A percentile compares a stretch with the other conserved stretches of the same genome.
Evolutionary conservation across 2,797 vertebrate species (phyloP).

Genomic region (Alosa sapidissima): DNA sequence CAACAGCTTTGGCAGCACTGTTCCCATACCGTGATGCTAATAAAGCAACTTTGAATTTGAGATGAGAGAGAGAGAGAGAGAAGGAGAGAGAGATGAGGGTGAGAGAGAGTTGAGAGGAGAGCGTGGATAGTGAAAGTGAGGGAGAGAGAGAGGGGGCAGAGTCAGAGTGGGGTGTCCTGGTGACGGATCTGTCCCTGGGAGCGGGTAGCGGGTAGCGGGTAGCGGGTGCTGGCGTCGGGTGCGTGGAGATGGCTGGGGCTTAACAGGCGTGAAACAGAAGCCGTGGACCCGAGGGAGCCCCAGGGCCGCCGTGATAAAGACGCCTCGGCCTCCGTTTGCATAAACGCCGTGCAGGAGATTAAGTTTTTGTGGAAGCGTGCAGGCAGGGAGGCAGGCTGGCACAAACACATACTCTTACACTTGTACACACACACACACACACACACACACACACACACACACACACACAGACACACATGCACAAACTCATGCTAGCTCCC

Average conservation of each 20-base stretch:
- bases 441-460: not conserved
- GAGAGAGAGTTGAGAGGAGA: not conserved
- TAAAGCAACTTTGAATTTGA: not conserved
- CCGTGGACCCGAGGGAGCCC: not conserved
- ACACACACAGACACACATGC: not conserved
- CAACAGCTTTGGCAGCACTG: too few species aligned
- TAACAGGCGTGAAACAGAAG: not conserved
- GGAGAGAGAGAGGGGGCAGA: not conserved
- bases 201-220: not conserved
- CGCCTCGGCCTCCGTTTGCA: constrained; percentile 15
- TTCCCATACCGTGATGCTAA: too few species aligned
- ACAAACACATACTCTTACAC: not conserved
- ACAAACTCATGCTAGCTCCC: not conserved
- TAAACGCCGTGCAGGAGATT: not conserved
- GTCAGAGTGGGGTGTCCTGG: not conserved
- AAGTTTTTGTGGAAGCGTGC: not conserved
- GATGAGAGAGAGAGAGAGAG: constrained; percentile 41
- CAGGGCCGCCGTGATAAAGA: not conserved
- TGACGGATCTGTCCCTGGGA: not conserved
- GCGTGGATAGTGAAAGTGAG: not conserved
- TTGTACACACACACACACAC: not conserved
- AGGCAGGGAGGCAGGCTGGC: not conserved
- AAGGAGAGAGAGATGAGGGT: not conserved
- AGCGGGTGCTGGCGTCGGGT: not conserved
- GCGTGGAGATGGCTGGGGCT: not conserved